These are phyloP conservation scores for Drosophila sp. DNA, from an alignment of 1,140 invertebrate genomes.

Conservation along the genomic window DNA sequence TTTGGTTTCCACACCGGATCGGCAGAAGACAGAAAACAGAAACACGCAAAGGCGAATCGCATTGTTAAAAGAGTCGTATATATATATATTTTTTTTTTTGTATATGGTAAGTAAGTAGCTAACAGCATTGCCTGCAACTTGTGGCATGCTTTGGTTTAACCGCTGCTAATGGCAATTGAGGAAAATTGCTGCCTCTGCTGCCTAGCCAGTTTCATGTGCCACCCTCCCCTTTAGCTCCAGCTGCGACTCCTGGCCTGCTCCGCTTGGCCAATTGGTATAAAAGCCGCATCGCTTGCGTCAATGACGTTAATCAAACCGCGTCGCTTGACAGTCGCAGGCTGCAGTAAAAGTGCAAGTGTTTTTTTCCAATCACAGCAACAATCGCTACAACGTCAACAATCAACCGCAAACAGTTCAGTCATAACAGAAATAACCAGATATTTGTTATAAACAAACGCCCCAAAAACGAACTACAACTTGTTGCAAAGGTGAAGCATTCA, in stretches of 20 bases:
- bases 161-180: conserved; percentile 62
- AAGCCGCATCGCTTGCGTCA: conserved; percentile 48
- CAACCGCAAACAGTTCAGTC: neutral
- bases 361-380: conserved; percentile 13
- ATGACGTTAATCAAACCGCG: conserved; percentile 74
- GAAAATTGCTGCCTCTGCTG: conserved; percentile 57
- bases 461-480: conserved; percentile 15
- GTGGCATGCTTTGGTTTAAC: conserved; percentile 45
- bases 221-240: neutral
- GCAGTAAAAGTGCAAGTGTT: conserved; percentile 54
- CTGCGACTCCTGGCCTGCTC: conserved; percentile 18
- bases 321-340: conserved; percentile 56
- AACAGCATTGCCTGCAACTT: conserved; percentile 31
- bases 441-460: conserved; percentile 36
- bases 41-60: conserved; percentile 30
- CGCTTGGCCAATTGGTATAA: conserved; percentile 54
- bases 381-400: too few relatives aligned
- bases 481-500: conserved; percentile 54
- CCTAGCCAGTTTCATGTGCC: neutral
- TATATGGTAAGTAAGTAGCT: conserved; percentile 34
- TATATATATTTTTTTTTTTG: too few relatives aligned
- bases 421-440: conserved; percentile 14
- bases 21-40: neutral
- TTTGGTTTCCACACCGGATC: conserved; percentile 21
- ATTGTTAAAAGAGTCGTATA: conserved; percentile 22